Base-by-base conservation (phyloP, 1,140 invertebrate species). In the Zaprionus davidi region DNA sequence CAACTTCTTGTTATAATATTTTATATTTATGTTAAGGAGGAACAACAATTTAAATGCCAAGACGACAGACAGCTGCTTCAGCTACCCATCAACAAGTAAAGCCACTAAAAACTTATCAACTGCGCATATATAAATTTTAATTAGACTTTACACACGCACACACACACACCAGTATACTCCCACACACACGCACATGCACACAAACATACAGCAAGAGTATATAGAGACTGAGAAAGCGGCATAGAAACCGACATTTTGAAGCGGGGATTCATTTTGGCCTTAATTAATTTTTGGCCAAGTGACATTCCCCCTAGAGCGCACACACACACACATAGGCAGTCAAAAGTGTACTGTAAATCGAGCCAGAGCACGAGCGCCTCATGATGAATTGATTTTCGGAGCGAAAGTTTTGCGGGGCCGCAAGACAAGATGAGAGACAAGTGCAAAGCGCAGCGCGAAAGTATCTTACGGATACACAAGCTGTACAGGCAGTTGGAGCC, bases 211-310 rank as follows among this genome's bases (percentile, higher is more conserved):
- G 7, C 2, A 2, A 55, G n/a, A 20, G 26, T 22, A 58, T 38
- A 58, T 12, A 58, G 11, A 67, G 15, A 56, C 28, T 34, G 22
- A 31, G 38, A 34, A 20, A 20, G 60, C 46, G 44, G 68, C 68
- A 71, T 71, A 71, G 73, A 71, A 77, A 66, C 69, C 57, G 76
- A 46, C 67, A 76, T 68, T 76, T 74, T 76, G 65, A 66, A 77
- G 51, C 49, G 38, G 51, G 73, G 38, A 63, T 71, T 38, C 70
- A 77, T 73, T 70, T 82, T 82, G 74, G 76, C 84, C 84, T 88
- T 88, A 88, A 88, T 88, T 88, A 88, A 88, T 88, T 88, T 87
- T 88, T 87, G 84, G 84, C 78, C 84, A 71, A 88, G 84, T 88
- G 84, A 88, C 84, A 88, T 81, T 81, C 64, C 65, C 51, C 68